Percentiles rank a stretch among this genome's conserved stretches.
Conservation (phyloP, 2,888 invertebrate genomes). For the Bursaphelenchus okinawaensis region DNA sequence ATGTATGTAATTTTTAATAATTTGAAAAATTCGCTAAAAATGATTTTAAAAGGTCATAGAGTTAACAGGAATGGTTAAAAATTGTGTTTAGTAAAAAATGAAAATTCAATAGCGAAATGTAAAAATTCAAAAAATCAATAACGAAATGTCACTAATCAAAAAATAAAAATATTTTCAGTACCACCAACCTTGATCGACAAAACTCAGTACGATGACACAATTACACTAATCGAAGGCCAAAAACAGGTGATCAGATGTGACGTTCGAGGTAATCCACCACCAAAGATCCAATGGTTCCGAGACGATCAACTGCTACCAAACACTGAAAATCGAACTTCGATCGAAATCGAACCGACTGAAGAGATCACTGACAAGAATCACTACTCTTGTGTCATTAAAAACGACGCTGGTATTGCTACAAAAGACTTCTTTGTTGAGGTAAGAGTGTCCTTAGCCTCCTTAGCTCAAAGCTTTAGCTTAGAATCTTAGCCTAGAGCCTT, state of each 20-base stretch:
- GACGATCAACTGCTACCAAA: constrained; percentile 44
- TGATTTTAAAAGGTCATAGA: too few species aligned
- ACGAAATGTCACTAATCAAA: not conserved
- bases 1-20: too few species aligned
- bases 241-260: constrained; percentile 15
- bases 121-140: too few species aligned
- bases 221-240: constrained; percentile 22
- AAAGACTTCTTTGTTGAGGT: constrained; percentile 53
- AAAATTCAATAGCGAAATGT: too few species aligned
- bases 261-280: constrained; percentile 26
- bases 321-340: not conserved
- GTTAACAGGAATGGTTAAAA: too few species aligned
- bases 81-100: too few species aligned
- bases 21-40: too few species aligned
- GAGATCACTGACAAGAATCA: constrained; percentile 24
- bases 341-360: not conserved
- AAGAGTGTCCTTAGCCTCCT: too few species aligned
- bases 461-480: too few species aligned
- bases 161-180: constrained; percentile 15
- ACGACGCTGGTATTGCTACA: constrained; percentile 45
- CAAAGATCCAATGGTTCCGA: constrained; percentile 57
- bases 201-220: constrained; percentile 12
- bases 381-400: constrained; percentile 47
- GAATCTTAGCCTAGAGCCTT: too few species aligned
- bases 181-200: constrained; percentile 14